Percentiles rank a stretch among this genome's conserved stretches.
These are phyloP conservation scores for Schlechtendalia chinensis DNA, from an alignment of 1,140 invertebrate genomes.

Conservation along the genomic window DNA sequence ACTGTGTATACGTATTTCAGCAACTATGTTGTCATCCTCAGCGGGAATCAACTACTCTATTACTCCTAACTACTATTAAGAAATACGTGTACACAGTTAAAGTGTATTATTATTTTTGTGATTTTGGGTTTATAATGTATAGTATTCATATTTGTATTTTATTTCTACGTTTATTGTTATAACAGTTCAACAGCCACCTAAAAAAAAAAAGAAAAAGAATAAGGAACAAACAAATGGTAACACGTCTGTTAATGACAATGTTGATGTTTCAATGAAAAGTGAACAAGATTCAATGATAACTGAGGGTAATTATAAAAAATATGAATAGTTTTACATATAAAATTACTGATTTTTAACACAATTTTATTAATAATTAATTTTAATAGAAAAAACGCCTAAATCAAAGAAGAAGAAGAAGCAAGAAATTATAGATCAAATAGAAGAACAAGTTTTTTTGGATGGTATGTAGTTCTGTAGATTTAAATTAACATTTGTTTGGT, in stretches of 20 bases:
- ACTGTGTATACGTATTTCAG: too few species aligned
- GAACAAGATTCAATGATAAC: slow-evolving; percentile 34
- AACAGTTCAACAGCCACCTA: slow-evolving; percentile 20
- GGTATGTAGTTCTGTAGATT: not conserved
- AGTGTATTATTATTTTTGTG: too few species aligned
- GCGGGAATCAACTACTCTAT: too few species aligned
- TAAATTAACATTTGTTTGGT: not conserved
- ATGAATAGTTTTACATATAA: not conserved
- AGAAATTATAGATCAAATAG: not conserved
- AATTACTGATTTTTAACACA: not conserved
- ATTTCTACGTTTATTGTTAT: not conserved
- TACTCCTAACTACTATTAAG: too few species aligned
- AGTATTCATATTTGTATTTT: not conserved
- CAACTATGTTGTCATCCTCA: too few species aligned
- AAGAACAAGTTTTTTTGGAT: not conserved
- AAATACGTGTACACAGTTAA: too few species aligned
- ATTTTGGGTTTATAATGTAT: too few species aligned
- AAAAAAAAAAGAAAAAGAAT: slow-evolving; percentile 40
- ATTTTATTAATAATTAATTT: not conserved
- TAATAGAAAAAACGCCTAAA: slow-evolving; percentile 1
- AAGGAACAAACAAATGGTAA: slow-evolving; percentile 24
- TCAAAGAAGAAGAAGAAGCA: slow-evolving; percentile 31
- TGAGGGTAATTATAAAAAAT: not conserved
- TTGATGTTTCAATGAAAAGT: slow-evolving; percentile 14
- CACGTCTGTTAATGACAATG: not conserved